Percentiles rank a stretch among this genome's conserved stretches.
These are phyloP conservation scores for Aromia moschata DNA, from an alignment of 2,888 invertebrate genomes.

Conservation along the genomic window DNA sequence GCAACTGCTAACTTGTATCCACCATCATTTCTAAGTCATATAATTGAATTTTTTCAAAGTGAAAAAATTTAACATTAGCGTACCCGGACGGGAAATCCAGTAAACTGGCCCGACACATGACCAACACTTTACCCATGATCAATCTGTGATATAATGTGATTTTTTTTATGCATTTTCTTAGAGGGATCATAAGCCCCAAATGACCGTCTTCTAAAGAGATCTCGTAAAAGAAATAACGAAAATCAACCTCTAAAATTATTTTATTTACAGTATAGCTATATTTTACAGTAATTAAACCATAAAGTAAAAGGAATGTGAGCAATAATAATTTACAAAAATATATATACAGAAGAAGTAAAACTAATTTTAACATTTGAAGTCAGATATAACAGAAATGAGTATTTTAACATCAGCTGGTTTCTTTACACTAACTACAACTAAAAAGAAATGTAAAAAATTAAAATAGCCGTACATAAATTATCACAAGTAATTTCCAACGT, in stretches of 20 bases:
- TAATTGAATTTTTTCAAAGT: too few species aligned
- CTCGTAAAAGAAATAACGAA: not conserved
- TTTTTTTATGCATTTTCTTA: too few species aligned
- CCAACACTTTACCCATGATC: too few species aligned
- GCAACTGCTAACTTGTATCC: too few species aligned
- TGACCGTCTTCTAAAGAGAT: too few species aligned
- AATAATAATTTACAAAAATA: conserved; percentile 17
- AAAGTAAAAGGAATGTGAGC: not conserved
- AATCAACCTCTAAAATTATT: conserved; percentile 9
- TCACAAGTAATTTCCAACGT: conserved; percentile 18
- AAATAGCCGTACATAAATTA: conserved; percentile 8
- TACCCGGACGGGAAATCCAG: too few species aligned
- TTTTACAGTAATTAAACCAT: conserved; percentile 14
- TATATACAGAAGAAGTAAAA: conserved; percentile 13
- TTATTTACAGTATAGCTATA: conserved; percentile 21
- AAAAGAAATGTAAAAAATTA: conserved; percentile 5
- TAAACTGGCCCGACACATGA: too few species aligned
- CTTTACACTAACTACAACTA: conserved; percentile 11
- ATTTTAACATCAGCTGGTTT: conserved; percentile 23
- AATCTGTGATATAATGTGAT: too few species aligned
- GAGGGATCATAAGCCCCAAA: too few species aligned
- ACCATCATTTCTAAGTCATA: too few species aligned
- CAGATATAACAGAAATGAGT: conserved; percentile 14
- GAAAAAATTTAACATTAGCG: too few species aligned
- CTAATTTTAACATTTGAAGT: conserved; percentile 5